Evolutionary conservation across 2,888 invertebrate genomes (phyloP).

Genomic region (Melangyna quadrimaculata): DNA sequence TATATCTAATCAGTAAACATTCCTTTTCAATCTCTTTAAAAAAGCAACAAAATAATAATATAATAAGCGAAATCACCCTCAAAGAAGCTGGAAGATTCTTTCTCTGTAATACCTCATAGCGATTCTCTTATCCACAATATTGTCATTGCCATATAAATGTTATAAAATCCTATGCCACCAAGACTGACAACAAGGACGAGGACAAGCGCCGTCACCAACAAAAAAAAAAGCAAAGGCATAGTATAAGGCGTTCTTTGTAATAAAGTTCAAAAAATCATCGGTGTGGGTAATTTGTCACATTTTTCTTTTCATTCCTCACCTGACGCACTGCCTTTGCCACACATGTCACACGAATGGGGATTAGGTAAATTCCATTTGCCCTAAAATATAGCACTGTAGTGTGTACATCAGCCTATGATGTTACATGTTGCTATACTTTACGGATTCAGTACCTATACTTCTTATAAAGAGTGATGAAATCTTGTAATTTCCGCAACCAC

Average conservation of each 20-base stretch:
- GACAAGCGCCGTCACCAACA: too few species aligned
- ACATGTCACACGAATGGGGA: constrained; percentile 66
- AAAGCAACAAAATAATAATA: constrained; percentile 4
- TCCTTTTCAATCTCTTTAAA: neutral
- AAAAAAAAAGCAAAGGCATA: neutral
- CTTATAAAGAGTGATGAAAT: constrained; percentile 62
- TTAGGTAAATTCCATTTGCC: constrained; percentile 72
- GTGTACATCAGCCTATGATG: neutral
- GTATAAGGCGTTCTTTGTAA: constrained; percentile 63
- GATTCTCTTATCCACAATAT: constrained; percentile 53
- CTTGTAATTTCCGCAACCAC: constrained; percentile 56
- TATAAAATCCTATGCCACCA: neutral
- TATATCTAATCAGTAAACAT: neutral
- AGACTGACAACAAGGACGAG: neutral
- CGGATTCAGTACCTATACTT: constrained; percentile 36
- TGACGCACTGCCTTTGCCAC: constrained; percentile 28
- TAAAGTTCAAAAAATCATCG: constrained; percentile 70
- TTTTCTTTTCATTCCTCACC: constrained; percentile 72
- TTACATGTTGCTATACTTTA: neutral
- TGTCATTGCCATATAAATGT: constrained; percentile 31
- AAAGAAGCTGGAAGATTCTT: constrained; percentile 35
- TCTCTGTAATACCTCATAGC: constrained; percentile 42
- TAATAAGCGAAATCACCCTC: constrained; percentile 62
- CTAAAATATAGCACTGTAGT: too few species aligned
- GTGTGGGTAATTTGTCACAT: constrained; percentile 72